Percentiles rank a stretch among this genome's conserved stretches.
Evolutionary conservation across 30 jellyfish, hydroid and myxozoan genomes (phyloP).

Genomic region (Aurelia sp.): DNA sequence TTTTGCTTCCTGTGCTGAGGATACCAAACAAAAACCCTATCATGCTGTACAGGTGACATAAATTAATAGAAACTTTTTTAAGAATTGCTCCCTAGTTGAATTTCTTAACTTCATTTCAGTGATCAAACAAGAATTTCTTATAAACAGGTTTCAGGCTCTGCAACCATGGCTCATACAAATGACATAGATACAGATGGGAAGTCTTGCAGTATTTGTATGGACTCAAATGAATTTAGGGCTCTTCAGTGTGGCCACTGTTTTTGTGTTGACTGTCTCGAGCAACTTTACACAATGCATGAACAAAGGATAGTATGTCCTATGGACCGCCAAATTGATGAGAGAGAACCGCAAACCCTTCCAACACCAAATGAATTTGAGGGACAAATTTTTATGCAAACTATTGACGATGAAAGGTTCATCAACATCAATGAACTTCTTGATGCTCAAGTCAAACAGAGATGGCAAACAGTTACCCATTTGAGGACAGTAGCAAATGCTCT

Average conservation of each 20-base stretch:
- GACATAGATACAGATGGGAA: conserved; percentile 3
- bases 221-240: conserved; percentile 35
- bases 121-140: too few species aligned
- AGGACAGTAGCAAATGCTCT: conserved; percentile 33
- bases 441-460: conserved; percentile 25
- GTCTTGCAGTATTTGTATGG: conserved; percentile 29
- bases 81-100: too few species aligned
- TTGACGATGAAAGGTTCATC: conserved; percentile 7
- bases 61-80: too few species aligned
- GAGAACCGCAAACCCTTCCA: conserved; percentile 37
- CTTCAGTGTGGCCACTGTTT: conserved; percentile 64
- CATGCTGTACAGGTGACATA: too few species aligned
- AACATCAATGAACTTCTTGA: conserved; percentile 28
- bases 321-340: conserved; percentile 26
- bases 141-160: too few species aligned
- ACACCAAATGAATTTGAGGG: conserved; percentile 59
- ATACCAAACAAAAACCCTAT: too few species aligned
- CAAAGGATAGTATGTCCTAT: conserved; percentile 38
- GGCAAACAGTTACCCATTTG: conserved; percentile 13
- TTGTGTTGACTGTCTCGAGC: conserved; percentile 42
- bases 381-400: not conserved
- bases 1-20: too few species aligned
- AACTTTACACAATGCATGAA: not conserved
- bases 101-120: too few species aligned
- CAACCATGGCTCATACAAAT: not conserved